phyloP scores from a whole-genome alignment of 1,140 invertebrate species.

The Metopolophium dirhodum region DNA sequence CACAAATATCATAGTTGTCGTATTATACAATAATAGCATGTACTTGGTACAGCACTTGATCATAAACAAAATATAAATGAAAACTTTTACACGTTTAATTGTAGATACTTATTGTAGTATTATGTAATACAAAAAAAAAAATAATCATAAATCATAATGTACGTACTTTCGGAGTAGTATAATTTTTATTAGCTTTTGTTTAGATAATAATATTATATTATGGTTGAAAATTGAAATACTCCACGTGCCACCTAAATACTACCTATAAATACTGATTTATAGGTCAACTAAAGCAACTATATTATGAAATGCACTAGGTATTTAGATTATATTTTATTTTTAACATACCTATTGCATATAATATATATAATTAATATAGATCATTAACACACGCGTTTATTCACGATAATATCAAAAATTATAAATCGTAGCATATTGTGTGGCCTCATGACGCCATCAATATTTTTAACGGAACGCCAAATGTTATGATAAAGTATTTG shows the following conservation, averaged over 20 bases:
- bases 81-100: not conserved
- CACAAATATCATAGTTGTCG: not conserved
- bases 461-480: no score
- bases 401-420: no score
- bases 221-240: not conserved
- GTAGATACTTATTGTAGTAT: not conserved
- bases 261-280: not conserved
- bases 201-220: not conserved
- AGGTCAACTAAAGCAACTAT: not conserved
- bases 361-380: no score
- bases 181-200: not conserved
- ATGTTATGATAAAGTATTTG: no score
- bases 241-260: not conserved
- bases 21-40: not conserved
- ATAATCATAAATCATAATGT: not conserved
- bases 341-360: no score
- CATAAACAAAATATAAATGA: not conserved
- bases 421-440: no score
- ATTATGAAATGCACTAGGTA: not conserved
- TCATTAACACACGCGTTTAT: no score
- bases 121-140: not conserved
- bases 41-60: not conserved
- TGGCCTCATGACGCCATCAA: no score
- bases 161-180: not conserved
- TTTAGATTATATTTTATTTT: no score